Evolutionary conservation across 2,113 vertebrate genomes (phyloP).

Genomic region (Brachirus orientalis): DNA sequence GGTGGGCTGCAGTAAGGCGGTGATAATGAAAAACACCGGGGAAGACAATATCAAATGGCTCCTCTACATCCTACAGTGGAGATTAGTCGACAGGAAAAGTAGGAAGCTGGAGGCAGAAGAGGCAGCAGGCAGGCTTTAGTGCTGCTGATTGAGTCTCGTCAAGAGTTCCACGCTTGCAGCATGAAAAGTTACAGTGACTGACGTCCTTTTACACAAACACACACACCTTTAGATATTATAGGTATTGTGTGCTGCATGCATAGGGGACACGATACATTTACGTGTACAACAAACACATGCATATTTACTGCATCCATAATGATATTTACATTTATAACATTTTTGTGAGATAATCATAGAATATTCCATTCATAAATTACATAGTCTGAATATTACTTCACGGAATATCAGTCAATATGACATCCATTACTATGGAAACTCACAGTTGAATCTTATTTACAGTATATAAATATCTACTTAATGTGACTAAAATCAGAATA

Average conservation of each 20-base stretch:
- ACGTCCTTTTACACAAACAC: slow-evolving; percentile 62
- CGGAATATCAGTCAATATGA: too few relatives aligned
- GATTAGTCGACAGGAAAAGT: slow-evolving; percentile 77
- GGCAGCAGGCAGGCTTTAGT: slow-evolving; percentile 75
- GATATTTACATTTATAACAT: too few relatives aligned
- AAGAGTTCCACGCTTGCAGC: slow-evolving; percentile 65
- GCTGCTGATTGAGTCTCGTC: slow-evolving; percentile 81
- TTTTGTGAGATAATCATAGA: too few relatives aligned
- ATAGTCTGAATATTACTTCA: too few relatives aligned
- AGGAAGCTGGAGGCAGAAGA: slow-evolving; percentile 63
- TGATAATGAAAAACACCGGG: slow-evolving; percentile 99
- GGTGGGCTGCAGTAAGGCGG: slow-evolving; percentile 92
- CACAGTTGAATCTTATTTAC: too few relatives aligned
- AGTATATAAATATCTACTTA: too few relatives aligned
- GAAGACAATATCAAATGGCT: slow-evolving; percentile 99
- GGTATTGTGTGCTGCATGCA: slow-evolving; percentile 48
- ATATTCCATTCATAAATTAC: too few relatives aligned
- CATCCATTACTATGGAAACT: too few relatives aligned
- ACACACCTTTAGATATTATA: slow-evolving; percentile 43
- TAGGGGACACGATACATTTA: background rate
- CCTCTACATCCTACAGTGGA: slow-evolving; percentile 91
- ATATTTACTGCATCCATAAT: too few relatives aligned
- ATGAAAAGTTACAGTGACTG: slow-evolving; percentile 72
- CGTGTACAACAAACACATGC: background rate
- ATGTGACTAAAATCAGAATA: too few relatives aligned